phyloP scores from a whole-genome alignment of 1,140 invertebrate genomes.

The Pachypsylla venusta region DNA sequence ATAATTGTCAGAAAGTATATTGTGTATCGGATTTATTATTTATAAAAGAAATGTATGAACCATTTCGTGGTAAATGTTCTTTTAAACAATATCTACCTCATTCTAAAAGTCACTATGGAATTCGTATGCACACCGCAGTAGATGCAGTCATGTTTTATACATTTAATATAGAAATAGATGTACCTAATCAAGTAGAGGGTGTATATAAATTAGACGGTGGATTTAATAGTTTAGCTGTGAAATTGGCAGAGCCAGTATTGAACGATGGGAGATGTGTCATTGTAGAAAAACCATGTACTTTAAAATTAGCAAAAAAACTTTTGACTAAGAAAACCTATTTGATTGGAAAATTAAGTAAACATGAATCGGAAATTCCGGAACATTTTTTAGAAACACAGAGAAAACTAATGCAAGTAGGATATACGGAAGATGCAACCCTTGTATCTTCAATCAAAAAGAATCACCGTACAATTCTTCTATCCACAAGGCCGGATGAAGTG shows the following conservation, averaged over 20 bases:
- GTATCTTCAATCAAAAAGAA: neutral
- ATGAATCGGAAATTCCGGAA: conserved; percentile 29
- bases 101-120: conserved; percentile 29
- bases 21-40: conserved; percentile 18
- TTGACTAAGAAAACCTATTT: conserved; percentile 27
- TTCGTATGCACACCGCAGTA: conserved; percentile 29
- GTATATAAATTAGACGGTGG: conserved; percentile 23
- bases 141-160: conserved; percentile 28
- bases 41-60: conserved; percentile 29
- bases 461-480: neutral
- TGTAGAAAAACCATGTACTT: conserved; percentile 30
- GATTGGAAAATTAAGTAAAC: conserved; percentile 30
- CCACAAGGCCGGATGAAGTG: neutral
- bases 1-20: conserved; percentile 24
- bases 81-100: conserved; percentile 31
- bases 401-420: neutral
- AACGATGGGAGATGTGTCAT: conserved; percentile 30
- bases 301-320: conserved; percentile 25
- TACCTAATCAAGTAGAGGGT: conserved; percentile 27
- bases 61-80: conserved; percentile 28
- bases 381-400: neutral
- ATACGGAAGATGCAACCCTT: neutral
- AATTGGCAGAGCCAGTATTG: conserved; percentile 27
- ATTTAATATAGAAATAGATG: conserved; percentile 25
- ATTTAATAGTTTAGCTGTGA: conserved; percentile 26